Evolutionary conservation across 2,888 invertebrate species (phyloP).

Genomic region (Trisateles emortualis): DNA sequence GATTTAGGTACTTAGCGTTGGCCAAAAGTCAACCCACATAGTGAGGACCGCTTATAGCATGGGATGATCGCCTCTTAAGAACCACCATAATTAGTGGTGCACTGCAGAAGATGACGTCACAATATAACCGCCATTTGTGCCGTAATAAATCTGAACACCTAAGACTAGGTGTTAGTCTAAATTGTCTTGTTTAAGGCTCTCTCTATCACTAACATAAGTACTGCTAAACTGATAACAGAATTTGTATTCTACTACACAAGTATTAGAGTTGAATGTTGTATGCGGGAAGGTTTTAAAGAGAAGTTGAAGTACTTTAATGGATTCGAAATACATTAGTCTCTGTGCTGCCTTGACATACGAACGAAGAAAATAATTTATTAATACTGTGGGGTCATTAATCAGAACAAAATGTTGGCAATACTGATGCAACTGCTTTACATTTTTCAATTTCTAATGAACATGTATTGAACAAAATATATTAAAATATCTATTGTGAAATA

Average conservation of each 20-base stretch:
- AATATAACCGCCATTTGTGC: conserved; percentile 37
- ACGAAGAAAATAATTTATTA: conserved; percentile 53
- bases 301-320: conserved; percentile 53
- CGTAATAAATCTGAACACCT: conserved; percentile 57
- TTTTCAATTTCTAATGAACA: conserved; percentile 27
- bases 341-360: conserved; percentile 44
- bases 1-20: background rate
- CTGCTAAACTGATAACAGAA: conserved; percentile 19
- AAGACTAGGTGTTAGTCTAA: conserved; percentile 62
- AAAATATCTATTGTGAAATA: background rate
- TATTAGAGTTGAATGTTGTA: conserved; percentile 28
- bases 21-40: background rate
- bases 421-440: conserved; percentile 34
- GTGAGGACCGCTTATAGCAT: conserved; percentile 9
- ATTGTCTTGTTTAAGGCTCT: conserved; percentile 56
- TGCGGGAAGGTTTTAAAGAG: conserved; percentile 14
- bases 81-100: conserved; percentile 11
- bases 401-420: conserved; percentile 35
- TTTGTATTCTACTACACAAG: conserved; percentile 16
- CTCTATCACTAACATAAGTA: conserved; percentile 48
- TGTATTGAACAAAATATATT: conserved; percentile 9
- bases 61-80: conserved; percentile 12
- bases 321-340: conserved; percentile 61
- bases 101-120: conserved; percentile 33
- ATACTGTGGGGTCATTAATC: conserved; percentile 47